Evolutionary conservation across 2,888 invertebrate species (phyloP).

Genomic region (Scaptomyza polygonia): DNA sequence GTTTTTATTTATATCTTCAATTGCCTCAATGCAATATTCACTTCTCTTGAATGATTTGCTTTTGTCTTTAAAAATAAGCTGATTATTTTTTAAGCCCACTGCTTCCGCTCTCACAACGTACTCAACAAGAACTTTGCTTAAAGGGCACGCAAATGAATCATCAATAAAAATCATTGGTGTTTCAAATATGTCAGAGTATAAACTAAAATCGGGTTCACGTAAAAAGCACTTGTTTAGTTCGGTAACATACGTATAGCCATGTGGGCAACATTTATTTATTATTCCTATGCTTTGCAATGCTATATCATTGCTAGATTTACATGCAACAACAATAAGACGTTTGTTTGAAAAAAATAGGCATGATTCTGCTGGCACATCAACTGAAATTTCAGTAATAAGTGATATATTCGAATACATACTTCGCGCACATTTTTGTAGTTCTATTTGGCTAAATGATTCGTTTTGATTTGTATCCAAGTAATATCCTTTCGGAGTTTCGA

Average conservation of each 20-base stretch:
- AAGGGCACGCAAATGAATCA: constrained; percentile 68
- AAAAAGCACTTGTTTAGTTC: constrained; percentile 60
- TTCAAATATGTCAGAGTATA: constrained; percentile 70
- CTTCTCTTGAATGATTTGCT: constrained; percentile 54
- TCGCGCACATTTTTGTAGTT: constrained; percentile 14
- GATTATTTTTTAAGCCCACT: constrained; percentile 64
- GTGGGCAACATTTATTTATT: constrained; percentile 82
- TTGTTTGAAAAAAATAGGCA: constrained; percentile 65
- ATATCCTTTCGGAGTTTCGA: constrained; percentile 37
- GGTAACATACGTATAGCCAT: constrained; percentile 71
- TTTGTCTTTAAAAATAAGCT: constrained; percentile 49
- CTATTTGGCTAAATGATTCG: background rate
- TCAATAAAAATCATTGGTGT: constrained; percentile 72
- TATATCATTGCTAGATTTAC: constrained; percentile 46
- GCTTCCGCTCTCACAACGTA: constrained; percentile 66
- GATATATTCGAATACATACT: constrained; percentile 28
- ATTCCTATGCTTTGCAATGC: constrained; percentile 58
- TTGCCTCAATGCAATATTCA: constrained; percentile 81
- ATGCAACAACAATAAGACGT: constrained; percentile 60
- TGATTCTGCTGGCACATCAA: constrained; percentile 31
- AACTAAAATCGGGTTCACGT: constrained; percentile 52
- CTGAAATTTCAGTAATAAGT: constrained; percentile 4
- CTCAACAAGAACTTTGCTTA: constrained; percentile 77
- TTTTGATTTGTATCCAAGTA: constrained; percentile 9
- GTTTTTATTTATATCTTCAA: constrained; percentile 37